Evolutionary conservation across 2,888 invertebrate genomes (phyloP).

Genomic region (Megamerina dolium): DNA sequence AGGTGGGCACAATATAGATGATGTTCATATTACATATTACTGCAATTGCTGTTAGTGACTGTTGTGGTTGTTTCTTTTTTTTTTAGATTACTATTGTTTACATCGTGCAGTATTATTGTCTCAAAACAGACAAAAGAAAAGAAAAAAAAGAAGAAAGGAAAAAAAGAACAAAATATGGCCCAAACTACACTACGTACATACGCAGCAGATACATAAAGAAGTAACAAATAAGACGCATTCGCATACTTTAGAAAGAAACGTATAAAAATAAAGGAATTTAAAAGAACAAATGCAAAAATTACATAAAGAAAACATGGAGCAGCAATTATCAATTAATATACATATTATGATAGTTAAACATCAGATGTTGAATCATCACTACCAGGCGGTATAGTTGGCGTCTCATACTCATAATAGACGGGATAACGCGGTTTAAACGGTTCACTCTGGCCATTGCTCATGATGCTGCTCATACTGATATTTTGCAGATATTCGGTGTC

Average conservation of each 20-base stretch:
- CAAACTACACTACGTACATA: not conserved
- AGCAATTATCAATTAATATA: not conserved
- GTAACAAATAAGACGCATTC: conserved; percentile 6
- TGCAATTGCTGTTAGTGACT: too few species aligned
- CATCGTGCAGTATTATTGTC: too few species aligned
- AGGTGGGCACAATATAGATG: too few species aligned
- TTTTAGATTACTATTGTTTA: too few species aligned
- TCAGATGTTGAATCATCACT: conserved; percentile 43
- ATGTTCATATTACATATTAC: too few species aligned
- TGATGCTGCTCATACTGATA: conserved; percentile 45
- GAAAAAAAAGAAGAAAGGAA: too few species aligned
- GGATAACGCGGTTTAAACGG: conserved; percentile 47
- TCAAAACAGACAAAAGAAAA: too few species aligned
- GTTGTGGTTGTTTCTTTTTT: too few species aligned
- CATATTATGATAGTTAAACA: conserved; percentile 15
- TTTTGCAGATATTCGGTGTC: conserved; percentile 43
- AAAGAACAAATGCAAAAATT: not conserved
- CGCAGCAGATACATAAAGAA: too few species aligned
- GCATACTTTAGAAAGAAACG: conserved; percentile 1
- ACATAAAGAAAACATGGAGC: not conserved
- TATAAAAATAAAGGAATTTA: not conserved
- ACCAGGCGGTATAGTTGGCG: conserved; percentile 49
- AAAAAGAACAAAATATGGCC: too few species aligned
- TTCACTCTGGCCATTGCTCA: conserved; percentile 37
- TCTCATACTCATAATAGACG: conserved; percentile 47